Base-by-base conservation (phyloP, 2,797 vertebrate species). In the Premnoplex brunnescens region DNA sequence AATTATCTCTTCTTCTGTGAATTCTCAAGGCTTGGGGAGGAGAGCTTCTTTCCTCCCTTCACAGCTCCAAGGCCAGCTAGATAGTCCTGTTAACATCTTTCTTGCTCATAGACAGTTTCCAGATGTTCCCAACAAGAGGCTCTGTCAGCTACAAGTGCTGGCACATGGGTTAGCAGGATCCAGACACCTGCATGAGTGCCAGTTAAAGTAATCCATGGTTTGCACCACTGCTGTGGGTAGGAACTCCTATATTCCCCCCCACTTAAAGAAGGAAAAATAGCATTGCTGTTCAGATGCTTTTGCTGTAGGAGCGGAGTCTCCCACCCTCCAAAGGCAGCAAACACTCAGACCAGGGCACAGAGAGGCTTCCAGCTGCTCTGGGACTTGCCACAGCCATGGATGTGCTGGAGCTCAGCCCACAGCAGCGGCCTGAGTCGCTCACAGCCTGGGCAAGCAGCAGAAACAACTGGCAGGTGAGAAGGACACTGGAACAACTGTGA, bases 271-370 rank as follows among this genome's bases (percentile, higher is more conserved):
- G 21, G 41, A 43, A 90, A 64, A 63, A 72, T 4, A 8, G 10
- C 22, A 66, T 4, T 26, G 55, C 8, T 52, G 18, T 30, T 56
- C 14, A 63, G 28, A 18, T 15, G 11, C 10, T 69, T 66, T 41
- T 76, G 41, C 54, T 77, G 43, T 14, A 78, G 14, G 5, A 49
- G n/a, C 4, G 11, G 41, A 44, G 49, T 14, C 64, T 30, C 44
- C 21, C 24, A 17, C 12, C 9, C 48, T 60, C 17, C 30, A 52
- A 71, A 80, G 54, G 27, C 22, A 81, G 23, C 27, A 43, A 84
- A 20, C 27, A 43, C 12, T 39, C 0, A 0, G 0, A 15, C 37
- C 46, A 69, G 41, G 27, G 59, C 22, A 41, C 14, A 37, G 60
- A 14, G 62, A 5, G 27, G n/a, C 30, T 85, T n/a, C 60, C 3